Percentiles rank a stretch among this genome's conserved stretches.
Evolutionary conservation across 2,797 vertebrate species (phyloP).

Genomic region (Cottoperca gobio): DNA sequence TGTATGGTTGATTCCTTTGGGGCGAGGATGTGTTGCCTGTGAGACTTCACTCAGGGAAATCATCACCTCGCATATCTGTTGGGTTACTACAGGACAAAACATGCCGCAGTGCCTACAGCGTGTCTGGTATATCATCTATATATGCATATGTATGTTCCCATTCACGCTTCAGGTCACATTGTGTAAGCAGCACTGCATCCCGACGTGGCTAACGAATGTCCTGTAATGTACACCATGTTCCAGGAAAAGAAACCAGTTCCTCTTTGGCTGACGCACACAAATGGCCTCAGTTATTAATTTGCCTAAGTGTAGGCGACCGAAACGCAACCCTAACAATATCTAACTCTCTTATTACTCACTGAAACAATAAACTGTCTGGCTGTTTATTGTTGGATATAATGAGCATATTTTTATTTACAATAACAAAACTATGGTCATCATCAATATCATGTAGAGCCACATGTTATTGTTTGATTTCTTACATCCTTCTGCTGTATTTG

Average conservation of each 20-base stretch:
- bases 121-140: constrained; percentile 11
- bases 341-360: not conserved
- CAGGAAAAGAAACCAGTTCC: constrained; percentile 10
- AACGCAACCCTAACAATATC: not conserved
- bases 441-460: too few species aligned
- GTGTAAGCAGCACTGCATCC: constrained; percentile 24
- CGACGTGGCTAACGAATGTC: not conserved
- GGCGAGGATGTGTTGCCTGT: constrained; percentile 32
- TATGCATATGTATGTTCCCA: not conserved
- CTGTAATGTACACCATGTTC: constrained; percentile 51
- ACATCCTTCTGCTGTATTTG: too few species aligned
- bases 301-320: not conserved
- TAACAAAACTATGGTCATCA: too few species aligned
- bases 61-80: accelerated
- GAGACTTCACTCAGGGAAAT: not conserved
- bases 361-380: not conserved
- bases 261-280: not conserved
- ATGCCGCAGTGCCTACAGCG: not conserved
- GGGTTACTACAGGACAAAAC: constrained; percentile 61
- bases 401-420: too few species aligned
- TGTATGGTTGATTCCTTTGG: not conserved
- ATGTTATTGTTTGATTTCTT: too few species aligned
- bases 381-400: too few species aligned
- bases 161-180: constrained; percentile 30
- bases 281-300: not conserved